A percentile compares a stretch with the other conserved stretches of the same genome.
Evolutionary conservation across 2,888 invertebrate species (phyloP).

Genomic region (Alloscopus bannaensis): DNA sequence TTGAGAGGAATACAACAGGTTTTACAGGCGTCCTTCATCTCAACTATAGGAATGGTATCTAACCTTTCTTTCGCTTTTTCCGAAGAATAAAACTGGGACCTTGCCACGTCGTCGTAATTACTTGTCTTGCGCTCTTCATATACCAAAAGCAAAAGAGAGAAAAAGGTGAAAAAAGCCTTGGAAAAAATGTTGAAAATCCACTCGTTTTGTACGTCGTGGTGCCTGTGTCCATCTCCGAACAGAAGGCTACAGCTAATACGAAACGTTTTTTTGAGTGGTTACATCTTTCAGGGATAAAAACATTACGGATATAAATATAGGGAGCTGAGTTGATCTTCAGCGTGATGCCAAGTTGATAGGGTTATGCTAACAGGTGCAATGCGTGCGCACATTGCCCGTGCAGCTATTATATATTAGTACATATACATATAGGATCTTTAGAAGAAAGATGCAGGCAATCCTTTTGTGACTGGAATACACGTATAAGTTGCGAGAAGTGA

Average conservation of each 20-base stretch:
- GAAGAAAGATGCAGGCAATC: too few species aligned
- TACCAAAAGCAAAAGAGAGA: constrained; percentile 18
- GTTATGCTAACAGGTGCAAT: constrained; percentile 57
- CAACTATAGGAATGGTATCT: neutral
- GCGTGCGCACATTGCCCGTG: constrained; percentile 58
- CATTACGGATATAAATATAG: neutral
- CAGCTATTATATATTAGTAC: constrained; percentile 30
- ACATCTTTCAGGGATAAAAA: neutral
- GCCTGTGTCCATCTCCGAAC: constrained; percentile 23
- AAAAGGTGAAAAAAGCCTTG: constrained; percentile 45
- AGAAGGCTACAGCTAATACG: neutral
- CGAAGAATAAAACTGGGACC: constrained; percentile 1
- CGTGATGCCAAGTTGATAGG: constrained; percentile 42
- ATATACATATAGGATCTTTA: constrained; percentile 7
- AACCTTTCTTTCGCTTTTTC: constrained; percentile 13
- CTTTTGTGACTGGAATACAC: constrained; percentile 23
- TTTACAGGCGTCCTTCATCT: constrained; percentile 39
- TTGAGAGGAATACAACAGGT: constrained; percentile 52
- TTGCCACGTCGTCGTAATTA: constrained; percentile 20
- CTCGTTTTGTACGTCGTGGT: too few species aligned
- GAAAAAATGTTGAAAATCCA: constrained; percentile 57
- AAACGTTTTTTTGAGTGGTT: neutral
- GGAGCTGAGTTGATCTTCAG: neutral
- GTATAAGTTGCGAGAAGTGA: constrained; percentile 26
- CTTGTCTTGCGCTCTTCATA: too few species aligned